Evolutionary conservation across 2,113 vertebrate genomes (phyloP).

Genomic region (Xenopus laevis): DNA sequence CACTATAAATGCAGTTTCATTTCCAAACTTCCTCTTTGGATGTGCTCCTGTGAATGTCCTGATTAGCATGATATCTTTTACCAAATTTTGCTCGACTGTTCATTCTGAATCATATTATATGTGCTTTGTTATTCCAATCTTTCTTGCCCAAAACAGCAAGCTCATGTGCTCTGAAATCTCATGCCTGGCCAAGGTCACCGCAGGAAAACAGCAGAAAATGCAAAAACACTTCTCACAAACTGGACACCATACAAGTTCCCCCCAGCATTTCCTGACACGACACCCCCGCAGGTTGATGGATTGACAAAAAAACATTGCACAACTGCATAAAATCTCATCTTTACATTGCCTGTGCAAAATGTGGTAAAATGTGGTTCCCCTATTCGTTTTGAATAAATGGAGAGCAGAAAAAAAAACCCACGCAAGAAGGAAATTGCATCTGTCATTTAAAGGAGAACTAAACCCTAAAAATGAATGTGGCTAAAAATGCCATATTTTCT

Average conservation of each 20-base stretch:
- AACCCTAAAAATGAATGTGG: too few species aligned
- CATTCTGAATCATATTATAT: background rate
- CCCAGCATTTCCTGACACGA: background rate
- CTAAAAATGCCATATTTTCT: too few species aligned
- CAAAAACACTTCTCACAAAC: background rate
- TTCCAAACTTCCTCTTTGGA: constrained; percentile 38
- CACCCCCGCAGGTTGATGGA: background rate
- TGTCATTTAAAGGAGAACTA: too few species aligned
- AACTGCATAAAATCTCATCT: too few species aligned
- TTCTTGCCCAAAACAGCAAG: constrained; percentile 11
- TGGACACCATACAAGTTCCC: background rate
- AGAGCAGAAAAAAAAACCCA: too few species aligned
- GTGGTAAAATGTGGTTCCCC: too few species aligned
- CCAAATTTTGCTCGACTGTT: constrained; percentile 5
- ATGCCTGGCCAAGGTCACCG: background rate
- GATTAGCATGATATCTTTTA: background rate
- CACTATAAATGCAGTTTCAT: constrained; percentile 18
- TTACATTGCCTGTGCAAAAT: too few species aligned
- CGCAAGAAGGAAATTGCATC: too few species aligned
- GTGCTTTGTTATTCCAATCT: background rate
- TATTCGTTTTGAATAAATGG: too few species aligned
- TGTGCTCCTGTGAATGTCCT: background rate
- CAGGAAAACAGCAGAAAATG: background rate
- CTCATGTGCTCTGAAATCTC: constrained; percentile 2
- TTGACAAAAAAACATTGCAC: background rate